phyloP scores from a whole-genome alignment of 2,797 vertebrate species.

The Myripristis jacobus region DNA sequence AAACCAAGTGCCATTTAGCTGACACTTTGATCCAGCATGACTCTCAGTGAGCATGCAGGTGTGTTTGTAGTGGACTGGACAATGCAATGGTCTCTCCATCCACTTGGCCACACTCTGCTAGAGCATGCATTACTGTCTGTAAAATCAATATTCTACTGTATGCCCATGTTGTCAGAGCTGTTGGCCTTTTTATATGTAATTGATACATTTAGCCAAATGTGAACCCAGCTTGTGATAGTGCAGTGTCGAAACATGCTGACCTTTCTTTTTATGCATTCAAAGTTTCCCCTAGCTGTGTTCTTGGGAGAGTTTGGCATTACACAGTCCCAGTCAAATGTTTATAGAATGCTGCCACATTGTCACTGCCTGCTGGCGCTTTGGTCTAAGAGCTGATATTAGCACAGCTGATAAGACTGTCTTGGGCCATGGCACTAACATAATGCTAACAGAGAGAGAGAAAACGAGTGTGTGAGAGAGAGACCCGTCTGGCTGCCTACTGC shows the following conservation, averaged over 20 bases:
- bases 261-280: slow-evolving; percentile 28
- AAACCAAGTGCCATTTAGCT: background rate
- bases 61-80: no score
- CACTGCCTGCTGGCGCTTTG: slow-evolving; percentile 39
- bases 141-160: slow-evolving; percentile 11
- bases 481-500: slow-evolving; percentile 70
- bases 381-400: slow-evolving; percentile 39
- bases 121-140: slow-evolving; percentile 1
- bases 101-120: background rate
- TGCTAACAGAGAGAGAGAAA: slow-evolving; percentile 58
- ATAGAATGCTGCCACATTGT: slow-evolving; percentile 55
- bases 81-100: background rate
- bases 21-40: background rate
- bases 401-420: slow-evolving; percentile 78
- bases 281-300: slow-evolving; percentile 23
- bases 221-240: background rate
- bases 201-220: slow-evolving; percentile 9
- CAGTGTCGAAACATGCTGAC: slow-evolving; percentile 14
- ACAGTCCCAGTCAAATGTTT: slow-evolving; percentile 31
- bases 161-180: background rate
- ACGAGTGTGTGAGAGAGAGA: slow-evolving; percentile 29
- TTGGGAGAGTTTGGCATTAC: slow-evolving; percentile 38
- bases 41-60: background rate
- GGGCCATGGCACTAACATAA: slow-evolving; percentile 59
- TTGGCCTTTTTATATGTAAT: slow-evolving; percentile 22